A percentile compares a stretch with the other conserved stretches of the same genome.
phyloP scores from a whole-genome alignment of 1,140 invertebrate genomes.

The Dinothrombium tinctorium region DNA sequence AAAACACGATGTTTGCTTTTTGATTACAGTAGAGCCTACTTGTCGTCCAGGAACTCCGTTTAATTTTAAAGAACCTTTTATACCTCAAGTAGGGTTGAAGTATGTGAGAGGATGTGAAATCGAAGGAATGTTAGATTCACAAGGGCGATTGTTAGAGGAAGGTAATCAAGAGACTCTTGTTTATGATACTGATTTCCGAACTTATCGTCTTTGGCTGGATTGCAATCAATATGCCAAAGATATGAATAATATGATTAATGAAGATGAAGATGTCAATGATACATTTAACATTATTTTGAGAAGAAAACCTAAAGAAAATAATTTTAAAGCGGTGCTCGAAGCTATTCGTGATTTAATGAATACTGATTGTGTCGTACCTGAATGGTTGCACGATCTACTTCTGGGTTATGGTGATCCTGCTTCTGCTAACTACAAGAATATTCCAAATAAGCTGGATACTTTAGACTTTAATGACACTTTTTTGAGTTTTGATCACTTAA shows the following conservation, averaged over 20 bases:
- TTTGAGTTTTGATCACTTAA: conserved; percentile 64
- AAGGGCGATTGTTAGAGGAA: conserved; percentile 90
- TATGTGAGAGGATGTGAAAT: conserved; percentile 93
- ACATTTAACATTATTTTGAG: conserved; percentile 94
- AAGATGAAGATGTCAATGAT: conserved; percentile 65
- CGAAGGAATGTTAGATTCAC: conserved; percentile 90
- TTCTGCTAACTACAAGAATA: conserved; percentile 75
- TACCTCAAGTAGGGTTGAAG: conserved; percentile 67
- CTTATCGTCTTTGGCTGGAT: conserved; percentile 63
- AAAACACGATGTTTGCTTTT: conserved; percentile 92
- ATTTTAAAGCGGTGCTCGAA: conserved; percentile 93
- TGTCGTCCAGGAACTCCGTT: conserved; percentile 48
- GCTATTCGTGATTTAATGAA: conserved; percentile 98
- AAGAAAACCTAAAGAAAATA: conserved; percentile 95
- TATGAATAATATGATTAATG: conserved; percentile 44
- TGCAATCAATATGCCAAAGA: conserved; percentile 49
- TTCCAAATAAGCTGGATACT: conserved; percentile 40
- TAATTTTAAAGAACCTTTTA: conserved; percentile 52
- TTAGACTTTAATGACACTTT: conserved; percentile 95
- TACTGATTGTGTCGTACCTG: conserved; percentile 92
- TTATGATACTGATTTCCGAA: conserved; percentile 63
- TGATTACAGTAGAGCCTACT: conserved; percentile 66
- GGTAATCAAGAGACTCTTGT: conserved; percentile 65
- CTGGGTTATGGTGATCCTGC: conserved; percentile 91
- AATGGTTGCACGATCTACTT: conserved; percentile 94